Percentiles rank a stretch among this genome's conserved stretches.
Evolutionary conservation across 2,797 vertebrate genomes (phyloP).

Genomic region (Rhinella marina): DNA sequence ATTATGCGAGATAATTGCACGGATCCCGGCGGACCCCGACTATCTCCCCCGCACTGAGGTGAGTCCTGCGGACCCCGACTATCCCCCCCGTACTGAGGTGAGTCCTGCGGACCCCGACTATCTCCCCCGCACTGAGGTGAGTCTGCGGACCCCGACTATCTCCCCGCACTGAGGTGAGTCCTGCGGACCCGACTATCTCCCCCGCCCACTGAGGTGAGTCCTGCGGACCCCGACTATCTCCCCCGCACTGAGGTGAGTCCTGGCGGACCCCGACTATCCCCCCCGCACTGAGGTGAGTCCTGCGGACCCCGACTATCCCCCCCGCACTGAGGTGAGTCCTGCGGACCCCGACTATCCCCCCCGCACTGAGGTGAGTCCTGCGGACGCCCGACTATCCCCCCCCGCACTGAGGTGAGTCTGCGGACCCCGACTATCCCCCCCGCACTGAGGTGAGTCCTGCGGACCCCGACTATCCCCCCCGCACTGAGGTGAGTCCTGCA

Average conservation of each 20-base stretch:
- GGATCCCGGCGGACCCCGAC: constrained; percentile 93
- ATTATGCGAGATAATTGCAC: constrained; percentile 91
- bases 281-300: background rate
- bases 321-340: background rate
- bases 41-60: constrained; percentile 93
- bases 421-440: background rate
- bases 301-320: no score
- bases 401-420: background rate
- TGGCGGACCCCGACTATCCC: background rate
- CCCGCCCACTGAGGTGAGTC: background rate
- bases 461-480: background rate
- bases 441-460: background rate
- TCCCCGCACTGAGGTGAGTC: constrained; percentile 70
- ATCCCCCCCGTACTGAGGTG: constrained; percentile 69
- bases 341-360: no score
- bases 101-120: background rate
- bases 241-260: background rate
- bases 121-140: background rate
- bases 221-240: background rate
- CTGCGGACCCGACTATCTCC: background rate
- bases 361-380: background rate
- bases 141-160: background rate
- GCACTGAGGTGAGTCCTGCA: background rate
- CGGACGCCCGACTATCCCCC: background rate
- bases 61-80: constrained; percentile 82